These are phyloP conservation scores for Polymixis flavicincta DNA, from an alignment of 2,888 invertebrate genomes.

Conservation along the genomic window DNA sequence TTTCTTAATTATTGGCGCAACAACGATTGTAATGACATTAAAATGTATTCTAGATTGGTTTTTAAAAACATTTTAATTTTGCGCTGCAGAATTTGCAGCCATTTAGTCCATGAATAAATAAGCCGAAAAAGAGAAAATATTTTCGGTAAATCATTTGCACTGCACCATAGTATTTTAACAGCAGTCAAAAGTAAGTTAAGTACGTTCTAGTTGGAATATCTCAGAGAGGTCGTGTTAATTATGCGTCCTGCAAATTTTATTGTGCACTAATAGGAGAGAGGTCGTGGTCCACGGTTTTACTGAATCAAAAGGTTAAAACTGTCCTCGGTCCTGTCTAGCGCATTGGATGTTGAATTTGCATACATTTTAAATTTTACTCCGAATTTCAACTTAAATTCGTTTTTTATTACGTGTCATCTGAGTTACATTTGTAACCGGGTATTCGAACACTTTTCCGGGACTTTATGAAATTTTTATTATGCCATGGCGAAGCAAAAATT, in stretches of 20 bases:
- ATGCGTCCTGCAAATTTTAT: constrained; percentile 49
- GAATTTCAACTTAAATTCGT: constrained; percentile 57
- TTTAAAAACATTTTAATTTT: background rate
- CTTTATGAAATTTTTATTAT: constrained; percentile 37
- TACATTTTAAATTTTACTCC: constrained; percentile 71
- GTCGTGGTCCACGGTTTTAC: constrained; percentile 35
- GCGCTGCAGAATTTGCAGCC: background rate
- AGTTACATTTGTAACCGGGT: constrained; percentile 46
- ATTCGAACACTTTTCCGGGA: constrained; percentile 35
- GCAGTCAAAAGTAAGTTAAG: constrained; percentile 4
- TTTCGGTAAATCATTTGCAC: constrained; percentile 8
- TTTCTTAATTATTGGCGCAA: background rate
- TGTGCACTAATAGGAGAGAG: constrained; percentile 33
- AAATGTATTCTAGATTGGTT: background rate
- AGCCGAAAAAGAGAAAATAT: background rate
- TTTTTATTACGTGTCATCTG: constrained; percentile 63
- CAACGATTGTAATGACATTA: background rate
- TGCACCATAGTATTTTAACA: constrained; percentile 11
- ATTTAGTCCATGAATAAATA: constrained; percentile 7
- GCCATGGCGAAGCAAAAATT: constrained; percentile 24
- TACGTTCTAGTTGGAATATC: constrained; percentile 16
- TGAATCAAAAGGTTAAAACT: constrained; percentile 54
- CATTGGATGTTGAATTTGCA: constrained; percentile 71
- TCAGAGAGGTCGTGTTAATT: constrained; percentile 46
- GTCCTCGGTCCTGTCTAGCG: constrained; percentile 43